A percentile compares a stretch with the other conserved stretches of the same genome.
Conservation (phyloP, 2,113 vertebrate genomes). For the Leucosticte australis region DNA sequence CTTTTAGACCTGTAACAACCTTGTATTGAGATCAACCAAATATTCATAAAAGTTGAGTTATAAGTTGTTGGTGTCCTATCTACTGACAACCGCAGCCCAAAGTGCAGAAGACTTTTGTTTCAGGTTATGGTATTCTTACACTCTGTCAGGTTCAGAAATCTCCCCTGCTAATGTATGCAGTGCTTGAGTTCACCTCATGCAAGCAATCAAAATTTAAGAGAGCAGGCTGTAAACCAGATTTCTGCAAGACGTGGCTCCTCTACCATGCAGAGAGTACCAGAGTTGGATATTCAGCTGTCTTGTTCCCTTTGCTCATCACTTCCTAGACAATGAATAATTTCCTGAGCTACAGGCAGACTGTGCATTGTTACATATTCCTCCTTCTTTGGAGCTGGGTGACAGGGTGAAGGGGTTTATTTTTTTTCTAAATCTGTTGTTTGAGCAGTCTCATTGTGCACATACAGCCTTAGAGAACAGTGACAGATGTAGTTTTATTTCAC, state of each 20-base stretch:
- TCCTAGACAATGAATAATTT: not conserved
- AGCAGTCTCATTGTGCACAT: not conserved
- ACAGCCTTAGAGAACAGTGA: not conserved
- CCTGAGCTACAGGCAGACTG: not conserved
- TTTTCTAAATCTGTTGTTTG: not conserved
- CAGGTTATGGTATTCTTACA: not conserved
- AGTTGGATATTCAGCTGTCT: not conserved
- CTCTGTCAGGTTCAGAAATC: not conserved
- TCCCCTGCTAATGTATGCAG: not conserved
- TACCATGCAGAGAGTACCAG: rapidly evolving
- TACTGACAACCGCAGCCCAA: not conserved
- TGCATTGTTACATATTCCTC: not conserved
- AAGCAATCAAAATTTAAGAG: not conserved
- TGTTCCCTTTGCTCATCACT: not conserved
- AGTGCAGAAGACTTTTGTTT: not conserved
- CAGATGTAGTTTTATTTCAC: not conserved
- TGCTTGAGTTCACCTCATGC: not conserved
- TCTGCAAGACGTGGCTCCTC: not conserved
- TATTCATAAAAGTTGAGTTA: not conserved
- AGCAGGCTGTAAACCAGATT: not conserved
- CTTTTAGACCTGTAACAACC: not conserved
- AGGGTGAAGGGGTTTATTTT: not conserved
- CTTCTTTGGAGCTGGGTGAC: not conserved
- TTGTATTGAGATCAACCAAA: not conserved
- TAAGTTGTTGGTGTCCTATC: not conserved